Evolutionary conservation across 2,797 vertebrate species (phyloP).

Genomic region (Sebastes steindachneri): DNA sequence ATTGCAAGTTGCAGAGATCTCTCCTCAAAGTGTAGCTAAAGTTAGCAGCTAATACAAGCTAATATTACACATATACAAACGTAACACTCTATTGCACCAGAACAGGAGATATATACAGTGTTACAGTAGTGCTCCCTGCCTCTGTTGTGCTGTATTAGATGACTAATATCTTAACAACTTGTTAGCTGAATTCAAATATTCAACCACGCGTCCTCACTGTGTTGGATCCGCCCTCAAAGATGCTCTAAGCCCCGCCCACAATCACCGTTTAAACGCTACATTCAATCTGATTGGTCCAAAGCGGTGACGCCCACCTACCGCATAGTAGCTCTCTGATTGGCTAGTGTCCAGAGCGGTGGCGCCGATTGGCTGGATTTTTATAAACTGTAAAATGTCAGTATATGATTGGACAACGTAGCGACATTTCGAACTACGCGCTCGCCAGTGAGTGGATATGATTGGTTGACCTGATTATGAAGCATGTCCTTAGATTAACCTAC

Average conservation of each 20-base stretch:
- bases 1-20: constrained; percentile 75
- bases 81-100: background rate
- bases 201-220: constrained; percentile 63
- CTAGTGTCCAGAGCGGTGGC: accelerated
- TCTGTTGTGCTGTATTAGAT: background rate
- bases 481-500: background rate
- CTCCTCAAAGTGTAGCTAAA: constrained; percentile 23
- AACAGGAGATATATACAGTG: too few relatives aligned
- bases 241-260: constrained; percentile 77
- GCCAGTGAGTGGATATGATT: constrained; percentile 37
- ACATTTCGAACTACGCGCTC: constrained; percentile 87
- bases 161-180: constrained; percentile 39
- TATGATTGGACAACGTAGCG: constrained; percentile 71
- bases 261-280: constrained; percentile 82
- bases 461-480: constrained; percentile 63
- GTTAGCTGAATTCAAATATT: constrained; percentile 69
- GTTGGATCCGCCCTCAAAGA: constrained; percentile 68
- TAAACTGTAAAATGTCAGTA: constrained; percentile 45
- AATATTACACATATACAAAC: background rate
- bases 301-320: background rate
- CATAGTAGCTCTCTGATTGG: constrained; percentile 56
- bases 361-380: constrained; percentile 61
- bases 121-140: background rate
- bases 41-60: background rate
- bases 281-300: constrained; percentile 67